A percentile compares a stretch with the other conserved stretches of the same genome.
These are phyloP conservation scores for Oncorhynchus mykiss DNA, from an alignment of 2,113 vertebrate species.

Conservation along the genomic window DNA sequence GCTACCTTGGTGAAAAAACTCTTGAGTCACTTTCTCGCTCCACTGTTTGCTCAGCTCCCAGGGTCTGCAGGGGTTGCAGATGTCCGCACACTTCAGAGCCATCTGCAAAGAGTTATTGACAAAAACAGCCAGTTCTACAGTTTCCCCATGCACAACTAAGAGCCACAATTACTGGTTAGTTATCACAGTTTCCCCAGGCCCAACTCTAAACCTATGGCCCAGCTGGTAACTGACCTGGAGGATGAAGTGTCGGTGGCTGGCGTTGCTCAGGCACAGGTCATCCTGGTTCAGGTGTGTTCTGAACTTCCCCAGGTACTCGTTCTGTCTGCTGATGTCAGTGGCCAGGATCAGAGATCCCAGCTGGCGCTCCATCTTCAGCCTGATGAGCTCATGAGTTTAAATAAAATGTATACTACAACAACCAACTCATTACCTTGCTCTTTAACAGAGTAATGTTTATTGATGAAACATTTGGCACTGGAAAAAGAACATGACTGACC, in stretches of 20 bases:
- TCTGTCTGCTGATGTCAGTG: conserved; percentile 97
- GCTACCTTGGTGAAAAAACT: conserved; percentile 96
- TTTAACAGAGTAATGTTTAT: no score
- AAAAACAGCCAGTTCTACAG: no score
- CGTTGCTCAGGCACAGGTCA: conserved; percentile 82
- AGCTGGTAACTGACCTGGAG: conserved; percentile 80
- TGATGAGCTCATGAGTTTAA: conserved; percentile 44
- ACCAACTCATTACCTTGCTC: no score
- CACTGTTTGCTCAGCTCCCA: conserved; percentile 98
- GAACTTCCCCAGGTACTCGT: conserved; percentile 92
- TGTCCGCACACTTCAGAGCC: conserved; percentile 98
- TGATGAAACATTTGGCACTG: no score
- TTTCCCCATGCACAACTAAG: no score
- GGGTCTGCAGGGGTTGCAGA: conserved; percentile 98
- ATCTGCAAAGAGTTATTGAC: conserved; percentile 73
- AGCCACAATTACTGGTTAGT: no score
- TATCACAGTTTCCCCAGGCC: not conserved
- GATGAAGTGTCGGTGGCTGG: conserved; percentile 88
- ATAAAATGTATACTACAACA: not conserved
- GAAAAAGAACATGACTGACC: conserved; percentile 65
- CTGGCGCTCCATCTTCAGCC: conserved; percentile 92
- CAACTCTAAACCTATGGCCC: no score
- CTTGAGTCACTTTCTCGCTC: conserved; percentile 97
- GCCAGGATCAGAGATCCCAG: conserved; percentile 96
- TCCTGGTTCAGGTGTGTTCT: conserved; percentile 88